These are phyloP conservation scores for Macaria notata DNA, from an alignment of 2,888 invertebrate species.

Conservation along the genomic window DNA sequence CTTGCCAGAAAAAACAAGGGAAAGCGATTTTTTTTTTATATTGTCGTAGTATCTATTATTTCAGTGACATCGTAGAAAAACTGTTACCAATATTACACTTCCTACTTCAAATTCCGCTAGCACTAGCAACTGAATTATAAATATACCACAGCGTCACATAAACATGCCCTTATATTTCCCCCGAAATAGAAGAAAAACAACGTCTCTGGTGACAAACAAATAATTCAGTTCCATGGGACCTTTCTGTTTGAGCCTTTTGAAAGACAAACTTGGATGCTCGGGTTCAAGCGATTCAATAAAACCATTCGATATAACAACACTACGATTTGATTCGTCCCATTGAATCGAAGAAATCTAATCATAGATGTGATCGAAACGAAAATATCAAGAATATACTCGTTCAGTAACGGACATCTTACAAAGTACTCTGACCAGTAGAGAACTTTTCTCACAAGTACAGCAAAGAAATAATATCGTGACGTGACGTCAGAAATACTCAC, in stretches of 20 bases:
- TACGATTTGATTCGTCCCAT: constrained; percentile 14
- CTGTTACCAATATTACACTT: background rate
- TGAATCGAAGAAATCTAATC: constrained; percentile 18
- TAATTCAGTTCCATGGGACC: constrained; percentile 10
- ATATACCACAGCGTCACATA: constrained; percentile 1
- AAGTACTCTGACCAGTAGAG: no score
- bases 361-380: constrained; percentile 1
- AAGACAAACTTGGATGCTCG: constrained; percentile 1
- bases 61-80: no score
- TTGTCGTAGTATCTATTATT: no score
- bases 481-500: constrained; percentile 1
- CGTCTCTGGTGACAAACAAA: constrained; percentile 12
- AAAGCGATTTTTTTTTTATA: no score
- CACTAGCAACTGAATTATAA: constrained; percentile 1
- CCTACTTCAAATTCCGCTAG: background rate
- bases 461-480: no score
- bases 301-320: constrained; percentile 8
- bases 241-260: constrained; percentile 4
- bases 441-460: no score
- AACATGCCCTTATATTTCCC: constrained; percentile 8
- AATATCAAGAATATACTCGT: background rate
- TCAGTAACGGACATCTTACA: background rate
- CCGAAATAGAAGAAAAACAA: constrained; percentile 1
- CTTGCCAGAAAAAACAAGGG: no score
- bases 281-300: constrained; percentile 12